Evolutionary conservation across 2,888 invertebrate species (phyloP), one percentile per base, ranked within the genome.

Genomic region (Metellina segmentata): DNA sequence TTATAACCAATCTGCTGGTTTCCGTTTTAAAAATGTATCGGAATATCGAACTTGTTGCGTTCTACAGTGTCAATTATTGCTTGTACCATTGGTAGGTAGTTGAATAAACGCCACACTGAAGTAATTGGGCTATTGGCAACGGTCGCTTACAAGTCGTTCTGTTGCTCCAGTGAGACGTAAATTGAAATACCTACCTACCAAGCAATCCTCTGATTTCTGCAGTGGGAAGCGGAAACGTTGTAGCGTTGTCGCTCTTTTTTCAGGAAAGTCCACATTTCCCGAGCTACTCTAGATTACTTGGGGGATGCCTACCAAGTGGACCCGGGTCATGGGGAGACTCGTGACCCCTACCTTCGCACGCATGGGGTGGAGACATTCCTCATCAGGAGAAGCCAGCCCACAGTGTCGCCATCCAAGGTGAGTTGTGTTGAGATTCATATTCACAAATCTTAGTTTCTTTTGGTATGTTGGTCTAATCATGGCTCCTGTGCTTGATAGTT

Each of bases 181-280:
- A 34, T 34, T 34, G 1, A 34, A 34, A 1, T 34, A 34, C 34
- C 34, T 34, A 34, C 34, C 4, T 34, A 34, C 69, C 4, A 69
- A 69, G n/a, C 11, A 11, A 69, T 16, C 69, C 13, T 11, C 1
- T 16, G 69, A n/a, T n/a, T 11, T 70, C 19, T 11, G 7, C 19
- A 70, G 19, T 0, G 11, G 19, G 16, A 70, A 9, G 19, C 0
- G 16, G 19, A 34, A 34, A 34, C 34, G 4, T 4, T n/a, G n/a
- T 34, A 34, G 34, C 34, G 34, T 49, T 78, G 7, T 61, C 9
- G 8, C 9, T 61, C 0, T 75, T 75, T 77, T 81, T 34, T 51
- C 93, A 99, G 99, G 9, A 97, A 98, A 87, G 98, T 99, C 2
- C 99, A 99, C 95, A 99, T 99, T 94, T 99, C 99, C 0, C 97